These are phyloP conservation scores for Lagopus leucura DNA, from an alignment of 2,113 vertebrate species.

Conservation along the genomic window DNA sequence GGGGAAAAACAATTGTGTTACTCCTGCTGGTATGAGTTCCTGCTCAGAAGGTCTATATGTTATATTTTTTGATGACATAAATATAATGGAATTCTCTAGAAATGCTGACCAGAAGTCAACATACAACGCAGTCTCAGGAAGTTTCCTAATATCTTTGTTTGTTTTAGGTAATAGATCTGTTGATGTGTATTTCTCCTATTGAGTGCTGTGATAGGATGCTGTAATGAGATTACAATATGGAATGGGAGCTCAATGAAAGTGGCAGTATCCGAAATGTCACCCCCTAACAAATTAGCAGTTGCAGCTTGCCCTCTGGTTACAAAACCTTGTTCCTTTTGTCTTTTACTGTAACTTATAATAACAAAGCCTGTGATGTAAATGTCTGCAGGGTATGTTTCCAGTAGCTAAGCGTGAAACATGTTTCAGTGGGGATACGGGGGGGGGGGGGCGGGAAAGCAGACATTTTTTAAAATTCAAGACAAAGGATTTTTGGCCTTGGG, in stretches of 20 bases:
- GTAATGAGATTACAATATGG: slow-evolving; percentile 66
- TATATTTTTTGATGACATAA: slow-evolving; percentile 63
- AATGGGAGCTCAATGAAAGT: slow-evolving; percentile 28
- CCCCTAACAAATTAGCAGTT: slow-evolving; percentile 66
- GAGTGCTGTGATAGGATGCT: slow-evolving; percentile 43
- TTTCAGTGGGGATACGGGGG: slow-evolving; percentile 9
- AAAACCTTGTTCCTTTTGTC: slow-evolving; percentile 69
- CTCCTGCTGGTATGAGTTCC: slow-evolving; percentile 32
- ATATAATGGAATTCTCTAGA: slow-evolving; percentile 74
- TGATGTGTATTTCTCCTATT: slow-evolving; percentile 47
- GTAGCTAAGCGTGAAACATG: slow-evolving; percentile 38
- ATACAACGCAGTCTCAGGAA: slow-evolving; percentile 37
- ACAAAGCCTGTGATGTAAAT: slow-evolving; percentile 47
- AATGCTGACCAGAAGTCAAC: slow-evolving; percentile 72
- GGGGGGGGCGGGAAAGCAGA: background rate
- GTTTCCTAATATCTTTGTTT: slow-evolving; percentile 61
- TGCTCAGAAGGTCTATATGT: slow-evolving; percentile 30
- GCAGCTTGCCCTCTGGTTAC: slow-evolving; percentile 64
- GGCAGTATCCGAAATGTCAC: slow-evolving; percentile 72
- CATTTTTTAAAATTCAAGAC: slow-evolving; percentile 49
- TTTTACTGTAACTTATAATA: slow-evolving; percentile 71
- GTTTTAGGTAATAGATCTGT: slow-evolving; percentile 59
- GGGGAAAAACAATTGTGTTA: slow-evolving; percentile 57
- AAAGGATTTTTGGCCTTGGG: slow-evolving; percentile 68
- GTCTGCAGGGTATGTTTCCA: slow-evolving; percentile 62